phyloP scores from a whole-genome alignment of 2,113 vertebrate genomes.

The Cichladusa arquata region DNA sequence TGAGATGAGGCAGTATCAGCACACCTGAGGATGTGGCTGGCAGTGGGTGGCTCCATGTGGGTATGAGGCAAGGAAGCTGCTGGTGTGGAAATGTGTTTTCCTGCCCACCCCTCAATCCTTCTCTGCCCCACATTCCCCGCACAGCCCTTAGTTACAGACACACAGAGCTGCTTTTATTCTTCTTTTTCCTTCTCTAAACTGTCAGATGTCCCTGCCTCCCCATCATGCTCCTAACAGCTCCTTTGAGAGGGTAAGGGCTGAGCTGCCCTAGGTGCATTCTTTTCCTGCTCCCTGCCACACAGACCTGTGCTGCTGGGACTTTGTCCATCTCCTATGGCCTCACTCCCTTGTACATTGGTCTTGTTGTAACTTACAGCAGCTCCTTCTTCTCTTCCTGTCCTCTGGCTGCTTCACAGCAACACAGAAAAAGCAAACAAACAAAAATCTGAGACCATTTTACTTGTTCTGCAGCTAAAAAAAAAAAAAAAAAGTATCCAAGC shows the following conservation, averaged over 20 bases:
- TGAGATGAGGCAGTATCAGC: neutral
- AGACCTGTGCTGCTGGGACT: neutral
- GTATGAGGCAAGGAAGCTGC: fast-evolving
- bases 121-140: fast-evolving
- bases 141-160: neutral
- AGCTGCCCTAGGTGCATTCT: neutral
- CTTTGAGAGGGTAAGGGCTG: neutral
- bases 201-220: neutral
- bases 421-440: neutral
- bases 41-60: fast-evolving
- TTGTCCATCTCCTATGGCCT: fast-evolving
- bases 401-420: neutral
- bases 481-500: neutral
- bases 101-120: neutral
- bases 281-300: neutral
- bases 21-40: fast-evolving
- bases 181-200: neutral
- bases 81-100: neutral
- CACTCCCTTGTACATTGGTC: fast-evolving
- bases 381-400: neutral
- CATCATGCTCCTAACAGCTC: neutral
- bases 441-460: fast-evolving
- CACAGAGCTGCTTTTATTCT: neutral
- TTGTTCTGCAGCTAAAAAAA: neutral
- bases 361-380: neutral